Evolutionary conservation across 2,113 vertebrate genomes (phyloP).

Genomic region (Gymnogyps californianus): DNA sequence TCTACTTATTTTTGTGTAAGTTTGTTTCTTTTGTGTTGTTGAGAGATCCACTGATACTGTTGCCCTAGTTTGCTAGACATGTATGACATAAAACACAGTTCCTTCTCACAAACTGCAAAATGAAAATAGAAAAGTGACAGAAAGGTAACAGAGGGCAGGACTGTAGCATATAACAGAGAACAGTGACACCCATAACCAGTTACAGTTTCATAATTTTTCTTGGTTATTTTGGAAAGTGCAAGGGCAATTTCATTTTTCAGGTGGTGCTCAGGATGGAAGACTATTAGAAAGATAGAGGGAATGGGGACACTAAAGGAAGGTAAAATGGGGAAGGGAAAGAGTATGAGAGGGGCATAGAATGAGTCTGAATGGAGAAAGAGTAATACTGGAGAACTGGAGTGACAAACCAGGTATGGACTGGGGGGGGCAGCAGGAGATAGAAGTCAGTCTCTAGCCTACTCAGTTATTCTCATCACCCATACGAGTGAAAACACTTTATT

Average conservation of each 20-base stretch:
- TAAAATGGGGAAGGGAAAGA: background rate
- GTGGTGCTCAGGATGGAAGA: background rate
- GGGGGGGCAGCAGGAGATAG: background rate
- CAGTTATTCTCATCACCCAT: background rate
- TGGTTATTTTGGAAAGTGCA: background rate
- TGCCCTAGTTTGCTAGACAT: background rate
- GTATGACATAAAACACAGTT: background rate
- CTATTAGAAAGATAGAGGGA: background rate
- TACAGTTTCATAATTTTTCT: background rate
- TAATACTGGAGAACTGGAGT: background rate
- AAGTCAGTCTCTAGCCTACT: background rate
- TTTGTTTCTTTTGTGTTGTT: slow-evolving; percentile 9
- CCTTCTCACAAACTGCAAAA: background rate
- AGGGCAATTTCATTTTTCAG: background rate
- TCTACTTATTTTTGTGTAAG: background rate
- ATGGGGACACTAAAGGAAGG: background rate
- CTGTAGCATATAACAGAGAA: background rate
- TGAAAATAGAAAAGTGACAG: background rate
- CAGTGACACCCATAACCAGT: background rate
- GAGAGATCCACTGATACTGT: background rate
- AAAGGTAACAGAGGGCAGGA: background rate
- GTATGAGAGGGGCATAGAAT: background rate
- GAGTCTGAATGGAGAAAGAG: background rate
- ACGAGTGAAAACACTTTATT: background rate
- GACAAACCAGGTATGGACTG: background rate